Conservation (phyloP, 2,113 vertebrate species). For the Zosterops hypoxanthus region DNA sequence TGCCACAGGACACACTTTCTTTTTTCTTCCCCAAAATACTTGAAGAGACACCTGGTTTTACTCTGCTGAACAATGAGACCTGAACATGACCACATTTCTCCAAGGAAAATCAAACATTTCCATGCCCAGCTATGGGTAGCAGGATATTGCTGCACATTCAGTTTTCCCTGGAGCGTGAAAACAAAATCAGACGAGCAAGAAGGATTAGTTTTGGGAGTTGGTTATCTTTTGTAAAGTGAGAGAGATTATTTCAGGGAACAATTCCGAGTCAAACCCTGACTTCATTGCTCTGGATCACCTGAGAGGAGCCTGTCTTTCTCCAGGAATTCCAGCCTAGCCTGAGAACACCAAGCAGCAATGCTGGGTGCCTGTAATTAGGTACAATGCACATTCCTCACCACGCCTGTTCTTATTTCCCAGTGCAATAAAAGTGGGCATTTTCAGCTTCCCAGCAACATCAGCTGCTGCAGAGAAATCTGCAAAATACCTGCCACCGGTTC, state of each 20-base stretch:
- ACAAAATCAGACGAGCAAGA: neutral
- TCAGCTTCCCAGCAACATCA: neutral
- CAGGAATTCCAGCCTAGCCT: neutral
- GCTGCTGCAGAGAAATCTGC: neutral
- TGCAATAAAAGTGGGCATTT: neutral
- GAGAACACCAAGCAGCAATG: neutral
- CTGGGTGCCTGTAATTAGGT: neutral
- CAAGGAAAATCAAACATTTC: neutral
- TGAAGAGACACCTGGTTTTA: neutral
- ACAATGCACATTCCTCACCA: neutral
- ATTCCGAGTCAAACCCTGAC: neutral
- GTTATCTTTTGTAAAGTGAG: neutral
- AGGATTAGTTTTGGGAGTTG: neutral
- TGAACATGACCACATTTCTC: neutral
- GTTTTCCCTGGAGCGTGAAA: neutral
- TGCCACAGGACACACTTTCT: neutral
- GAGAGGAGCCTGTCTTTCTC: neutral
- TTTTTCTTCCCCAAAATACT: neutral
- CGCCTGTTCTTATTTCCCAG: neutral
- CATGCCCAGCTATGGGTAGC: neutral
- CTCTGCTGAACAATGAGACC: neutral
- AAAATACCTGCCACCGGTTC: neutral
- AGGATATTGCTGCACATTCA: neutral
- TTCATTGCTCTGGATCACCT: neutral
- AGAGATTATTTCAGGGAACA: neutral